These are phyloP conservation scores for Eristalis pertinax DNA, from an alignment of 2,888 invertebrate species.

Conservation along the genomic window DNA sequence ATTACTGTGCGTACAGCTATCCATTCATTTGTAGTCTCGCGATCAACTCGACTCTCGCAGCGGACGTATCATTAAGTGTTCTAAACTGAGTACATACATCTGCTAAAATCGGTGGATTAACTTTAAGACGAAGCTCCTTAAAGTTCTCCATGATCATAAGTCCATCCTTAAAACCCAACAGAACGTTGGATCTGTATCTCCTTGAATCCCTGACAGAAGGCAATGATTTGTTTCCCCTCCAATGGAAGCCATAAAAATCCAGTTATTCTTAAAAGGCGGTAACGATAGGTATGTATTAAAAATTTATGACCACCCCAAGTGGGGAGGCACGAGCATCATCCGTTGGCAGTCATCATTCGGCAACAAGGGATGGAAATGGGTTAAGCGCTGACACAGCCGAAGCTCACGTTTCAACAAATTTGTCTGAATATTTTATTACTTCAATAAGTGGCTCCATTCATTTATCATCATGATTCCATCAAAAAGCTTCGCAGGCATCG, in stretches of 20 bases:
- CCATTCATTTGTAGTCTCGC: too few relatives aligned
- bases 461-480: conserved; percentile 68
- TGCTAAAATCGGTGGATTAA: background rate
- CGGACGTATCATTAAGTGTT: background rate
- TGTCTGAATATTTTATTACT: conserved; percentile 71
- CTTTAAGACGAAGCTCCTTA: background rate
- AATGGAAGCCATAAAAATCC: conserved; percentile 54
- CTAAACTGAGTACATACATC: background rate
- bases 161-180: background rate
- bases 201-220: background rate
- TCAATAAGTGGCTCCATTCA: conserved; percentile 68
- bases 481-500: conserved; percentile 32
- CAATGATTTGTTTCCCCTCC: conserved; percentile 42
- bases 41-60: too few relatives aligned
- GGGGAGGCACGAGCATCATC: background rate
- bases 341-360: conserved; percentile 28
- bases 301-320: conserved; percentile 54
- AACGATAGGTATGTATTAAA: conserved; percentile 65
- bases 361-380: conserved; percentile 51
- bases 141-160: background rate
- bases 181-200: background rate
- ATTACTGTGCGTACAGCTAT: too few relatives aligned
- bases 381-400: conserved; percentile 67
- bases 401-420: conserved; percentile 64
- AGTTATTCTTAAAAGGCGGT: conserved; percentile 59